Conservation (phyloP, 1,140 invertebrate genomes). For the Hydropsyche tenuis region DNA sequence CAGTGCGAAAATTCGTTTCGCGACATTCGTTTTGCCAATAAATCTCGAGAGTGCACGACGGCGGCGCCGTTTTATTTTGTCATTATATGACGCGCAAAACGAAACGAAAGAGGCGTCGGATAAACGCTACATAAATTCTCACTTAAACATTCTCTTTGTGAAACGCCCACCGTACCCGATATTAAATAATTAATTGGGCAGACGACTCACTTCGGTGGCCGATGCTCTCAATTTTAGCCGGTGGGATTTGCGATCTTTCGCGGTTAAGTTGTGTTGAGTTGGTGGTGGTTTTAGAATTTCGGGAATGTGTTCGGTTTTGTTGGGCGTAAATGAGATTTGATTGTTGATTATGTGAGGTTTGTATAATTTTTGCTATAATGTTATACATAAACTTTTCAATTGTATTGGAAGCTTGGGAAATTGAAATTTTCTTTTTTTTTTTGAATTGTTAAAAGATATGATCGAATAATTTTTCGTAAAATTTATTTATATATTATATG, state of each 20-base stretch:
- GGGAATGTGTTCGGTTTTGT: too few relatives aligned
- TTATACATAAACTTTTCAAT: too few relatives aligned
- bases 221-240: background rate
- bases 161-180: slow-evolving; percentile 3
- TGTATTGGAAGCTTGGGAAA: too few relatives aligned
- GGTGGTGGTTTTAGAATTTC: too few relatives aligned
- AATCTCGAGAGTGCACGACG: slow-evolving; percentile 21
- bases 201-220: slow-evolving; percentile 1
- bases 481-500: too few relatives aligned
- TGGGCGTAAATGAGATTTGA: too few relatives aligned
- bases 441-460: too few relatives aligned
- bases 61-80: slow-evolving; percentile 29
- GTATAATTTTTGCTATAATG: too few relatives aligned
- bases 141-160: slow-evolving; percentile 36
- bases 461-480: too few relatives aligned
- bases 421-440: too few relatives aligned
- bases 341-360: too few relatives aligned
- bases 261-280: too few relatives aligned
- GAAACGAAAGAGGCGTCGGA: background rate
- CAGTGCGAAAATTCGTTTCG: slow-evolving; percentile 5
- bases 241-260: background rate
- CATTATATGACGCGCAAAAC: slow-evolving; percentile 29
- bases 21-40: slow-evolving; percentile 20
- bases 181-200: slow-evolving; percentile 34
- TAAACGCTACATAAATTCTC: slow-evolving; percentile 40